Percentiles rank a stretch among this genome's conserved stretches.
These are phyloP conservation scores for Drosophila pseudoananassae DNA, from an alignment of 1,140 invertebrate genomes.

Conservation along the genomic window DNA sequence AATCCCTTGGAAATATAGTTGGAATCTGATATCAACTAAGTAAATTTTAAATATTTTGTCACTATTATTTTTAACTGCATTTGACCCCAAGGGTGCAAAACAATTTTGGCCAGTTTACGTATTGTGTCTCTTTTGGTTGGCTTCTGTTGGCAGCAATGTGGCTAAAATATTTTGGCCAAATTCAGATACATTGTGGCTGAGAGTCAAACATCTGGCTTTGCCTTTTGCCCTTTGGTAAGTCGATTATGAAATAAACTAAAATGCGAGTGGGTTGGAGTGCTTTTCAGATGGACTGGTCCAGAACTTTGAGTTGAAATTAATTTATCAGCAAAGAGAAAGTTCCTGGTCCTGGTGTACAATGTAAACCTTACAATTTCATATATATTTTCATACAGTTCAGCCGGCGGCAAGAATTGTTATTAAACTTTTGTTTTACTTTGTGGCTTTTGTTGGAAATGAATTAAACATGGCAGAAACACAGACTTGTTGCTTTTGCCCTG, in stretches of 20 bases:
- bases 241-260: conserved; percentile 37
- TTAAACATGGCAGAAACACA: conserved; percentile 5
- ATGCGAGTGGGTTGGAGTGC: conserved; percentile 8
- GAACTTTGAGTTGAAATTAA: conserved; percentile 43
- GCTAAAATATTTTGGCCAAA: conserved; percentile 31
- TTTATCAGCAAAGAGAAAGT: conserved; percentile 20
- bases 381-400: neutral
- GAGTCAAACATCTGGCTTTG: conserved; percentile 36
- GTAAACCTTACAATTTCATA: neutral
- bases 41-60: neutral
- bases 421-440: conserved; percentile 7
- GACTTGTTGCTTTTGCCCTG: conserved; percentile 14
- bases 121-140: conserved; percentile 8
- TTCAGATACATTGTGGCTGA: conserved; percentile 3
- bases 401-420: conserved; percentile 13
- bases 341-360: neutral
- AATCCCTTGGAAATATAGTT: no score
- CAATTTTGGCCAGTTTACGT: conserved; percentile 30
- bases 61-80: neutral
- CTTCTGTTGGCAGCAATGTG: conserved; percentile 13
- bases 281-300: conserved; percentile 7
- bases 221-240: conserved; percentile 38
- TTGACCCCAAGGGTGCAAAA: conserved; percentile 3
- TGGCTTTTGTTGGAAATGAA: neutral
- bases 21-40: neutral